Percentiles rank a stretch among this genome's conserved stretches.
Evolutionary conservation across 1,140 invertebrate species (phyloP).

Genomic region (Brachionus angularis): DNA sequence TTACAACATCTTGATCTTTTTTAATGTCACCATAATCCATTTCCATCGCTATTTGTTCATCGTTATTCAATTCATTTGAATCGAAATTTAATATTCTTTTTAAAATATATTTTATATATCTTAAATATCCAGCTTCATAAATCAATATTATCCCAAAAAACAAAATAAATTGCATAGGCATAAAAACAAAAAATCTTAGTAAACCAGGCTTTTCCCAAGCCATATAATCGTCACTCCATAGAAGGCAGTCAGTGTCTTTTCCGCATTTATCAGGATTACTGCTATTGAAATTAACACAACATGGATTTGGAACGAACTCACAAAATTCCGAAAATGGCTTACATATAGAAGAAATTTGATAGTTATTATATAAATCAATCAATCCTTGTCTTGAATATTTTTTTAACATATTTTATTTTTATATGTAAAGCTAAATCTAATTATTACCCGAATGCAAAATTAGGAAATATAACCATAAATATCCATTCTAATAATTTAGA

Average conservation of each 20-base stretch:
- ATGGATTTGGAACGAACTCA: constrained; percentile 4
- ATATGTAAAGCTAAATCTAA: not conserved
- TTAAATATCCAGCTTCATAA: constrained; percentile 9
- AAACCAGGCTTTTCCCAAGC: constrained; percentile 44
- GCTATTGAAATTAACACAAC: not conserved
- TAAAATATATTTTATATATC: constrained; percentile 28
- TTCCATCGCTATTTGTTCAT: not conserved
- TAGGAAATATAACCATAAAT: constrained; percentile 54
- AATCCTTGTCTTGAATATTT: not conserved
- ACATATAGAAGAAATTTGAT: not conserved
- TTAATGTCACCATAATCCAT: constrained; percentile 24
- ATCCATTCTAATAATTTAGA: constrained; percentile 51
- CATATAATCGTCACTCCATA: constrained; percentile 19
- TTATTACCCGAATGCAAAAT: constrained; percentile 51
- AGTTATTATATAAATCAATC: constrained; percentile 25
- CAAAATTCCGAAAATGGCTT: not conserved
- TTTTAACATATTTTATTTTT: not conserved
- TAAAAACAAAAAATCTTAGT: constrained; percentile 21
- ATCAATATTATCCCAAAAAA: constrained; percentile 3
- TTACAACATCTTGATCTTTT: constrained; percentile 30
- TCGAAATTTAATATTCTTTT: not conserved
- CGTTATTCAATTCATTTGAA: not conserved
- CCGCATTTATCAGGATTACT: constrained; percentile 2
- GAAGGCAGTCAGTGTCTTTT: not conserved
- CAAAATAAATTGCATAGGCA: constrained; percentile 15